Conservation (phyloP, 2,888 invertebrate genomes). For the Diarsia rubi region DNA sequence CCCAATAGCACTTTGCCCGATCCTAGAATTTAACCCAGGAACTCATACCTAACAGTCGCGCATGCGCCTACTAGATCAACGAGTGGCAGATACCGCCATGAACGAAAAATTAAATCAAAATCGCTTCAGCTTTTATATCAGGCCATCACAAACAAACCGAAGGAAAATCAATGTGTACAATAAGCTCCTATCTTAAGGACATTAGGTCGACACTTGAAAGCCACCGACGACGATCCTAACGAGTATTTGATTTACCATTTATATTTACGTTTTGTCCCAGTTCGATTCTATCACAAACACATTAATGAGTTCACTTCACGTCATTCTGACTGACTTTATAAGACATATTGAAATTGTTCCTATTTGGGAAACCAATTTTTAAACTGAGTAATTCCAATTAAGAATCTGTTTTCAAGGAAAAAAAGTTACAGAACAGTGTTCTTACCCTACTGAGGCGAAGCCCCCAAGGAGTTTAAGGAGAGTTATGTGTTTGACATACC, state of each 20-base stretch:
- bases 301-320: slow-evolving; percentile 72
- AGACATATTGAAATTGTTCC: slow-evolving; percentile 41
- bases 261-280: slow-evolving; percentile 73
- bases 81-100: background rate
- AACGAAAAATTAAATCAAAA: slow-evolving; percentile 1
- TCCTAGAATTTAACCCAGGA: no score
- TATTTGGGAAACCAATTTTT: slow-evolving; percentile 29
- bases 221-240: slow-evolving; percentile 66
- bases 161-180: slow-evolving; percentile 57
- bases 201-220: slow-evolving; percentile 69
- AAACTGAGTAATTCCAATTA: slow-evolving; percentile 35
- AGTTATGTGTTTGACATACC: background rate
- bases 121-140: slow-evolving; percentile 51
- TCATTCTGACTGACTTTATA: slow-evolving; percentile 63
- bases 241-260: slow-evolving; percentile 80
- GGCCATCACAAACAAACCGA: slow-evolving; percentile 59
- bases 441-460: background rate
- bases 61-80: no score
- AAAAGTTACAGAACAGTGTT: background rate
- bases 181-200: slow-evolving; percentile 62
- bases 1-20: no score
- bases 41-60: no score
- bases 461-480: background rate
- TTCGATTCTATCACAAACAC: slow-evolving; percentile 73
- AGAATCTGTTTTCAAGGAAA: background rate